Conservation (phyloP, 2,888 invertebrate genomes). For the Morpho helenor region DNA sequence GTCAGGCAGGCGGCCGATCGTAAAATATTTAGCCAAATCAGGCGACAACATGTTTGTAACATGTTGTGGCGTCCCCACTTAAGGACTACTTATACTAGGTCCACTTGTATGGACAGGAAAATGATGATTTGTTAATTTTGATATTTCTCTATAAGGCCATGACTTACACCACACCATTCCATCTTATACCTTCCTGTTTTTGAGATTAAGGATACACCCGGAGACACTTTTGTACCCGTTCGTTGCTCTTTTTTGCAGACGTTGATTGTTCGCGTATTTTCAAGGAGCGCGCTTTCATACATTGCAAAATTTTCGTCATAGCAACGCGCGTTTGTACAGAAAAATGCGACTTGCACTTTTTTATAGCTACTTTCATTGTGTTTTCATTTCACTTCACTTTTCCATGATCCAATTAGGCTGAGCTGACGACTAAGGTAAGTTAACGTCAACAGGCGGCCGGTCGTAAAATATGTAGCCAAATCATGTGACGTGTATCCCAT, state of each 20-base stretch:
- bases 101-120: too few species aligned
- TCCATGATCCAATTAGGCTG: conserved; percentile 19
- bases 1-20: too few species aligned
- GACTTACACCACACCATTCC: conserved; percentile 26
- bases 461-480: too few species aligned
- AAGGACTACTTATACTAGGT: too few species aligned
- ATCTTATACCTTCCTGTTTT: conserved; percentile 14
- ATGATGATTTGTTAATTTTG: too few species aligned
- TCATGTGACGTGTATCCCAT: too few species aligned
- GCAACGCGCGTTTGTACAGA: not conserved
- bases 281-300: conserved; percentile 9
- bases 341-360: conserved; percentile 1
- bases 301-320: conserved; percentile 5
- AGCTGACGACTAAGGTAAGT: not conserved
- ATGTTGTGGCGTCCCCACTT: too few species aligned
- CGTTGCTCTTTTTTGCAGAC: conserved; percentile 27
- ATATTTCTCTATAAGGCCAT: not conserved
- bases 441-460: too few species aligned
- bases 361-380: conserved; percentile 3
- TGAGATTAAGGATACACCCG: conserved; percentile 25
- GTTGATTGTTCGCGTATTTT: conserved; percentile 17
- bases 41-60: too few species aligned
- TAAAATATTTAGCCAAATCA: too few species aligned
- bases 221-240: conserved; percentile 34
- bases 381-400: too few species aligned